Evolutionary conservation across 2,113 vertebrate species (phyloP).

Genomic region (Tragelaphus scriptus): DNA sequence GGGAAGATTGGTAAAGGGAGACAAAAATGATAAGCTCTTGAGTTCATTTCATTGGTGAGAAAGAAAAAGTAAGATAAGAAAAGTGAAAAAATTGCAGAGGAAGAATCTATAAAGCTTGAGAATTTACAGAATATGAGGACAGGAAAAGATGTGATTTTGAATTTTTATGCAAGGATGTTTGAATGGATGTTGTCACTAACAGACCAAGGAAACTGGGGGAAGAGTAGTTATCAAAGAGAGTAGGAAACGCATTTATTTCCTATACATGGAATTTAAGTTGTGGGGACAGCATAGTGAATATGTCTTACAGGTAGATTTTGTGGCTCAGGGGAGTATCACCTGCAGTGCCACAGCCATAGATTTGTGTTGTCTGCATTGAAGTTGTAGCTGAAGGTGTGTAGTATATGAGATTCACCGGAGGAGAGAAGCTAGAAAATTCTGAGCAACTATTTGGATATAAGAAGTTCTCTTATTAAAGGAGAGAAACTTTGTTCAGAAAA

Average conservation of each 20-base stretch:
- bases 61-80: neutral
- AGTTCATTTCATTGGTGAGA: neutral
- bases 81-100: neutral
- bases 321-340: neutral
- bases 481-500: neutral
- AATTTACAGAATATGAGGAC: neutral
- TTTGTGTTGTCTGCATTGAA: neutral
- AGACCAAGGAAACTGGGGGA: neutral
- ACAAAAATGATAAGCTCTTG: neutral
- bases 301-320: neutral
- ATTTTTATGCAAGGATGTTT: neutral
- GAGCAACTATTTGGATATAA: neutral
- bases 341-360: neutral
- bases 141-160: neutral
- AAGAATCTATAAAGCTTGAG: neutral
- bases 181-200: neutral
- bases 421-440: neutral
- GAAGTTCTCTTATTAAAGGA: neutral
- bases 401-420: neutral
- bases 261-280: neutral
- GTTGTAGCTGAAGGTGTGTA: neutral
- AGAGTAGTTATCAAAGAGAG: neutral
- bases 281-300: fast-evolving
- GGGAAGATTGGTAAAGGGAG: neutral
- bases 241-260: neutral